Conservation (phyloP, 2,888 invertebrate genomes). For the Cantharis lateralis region DNA sequence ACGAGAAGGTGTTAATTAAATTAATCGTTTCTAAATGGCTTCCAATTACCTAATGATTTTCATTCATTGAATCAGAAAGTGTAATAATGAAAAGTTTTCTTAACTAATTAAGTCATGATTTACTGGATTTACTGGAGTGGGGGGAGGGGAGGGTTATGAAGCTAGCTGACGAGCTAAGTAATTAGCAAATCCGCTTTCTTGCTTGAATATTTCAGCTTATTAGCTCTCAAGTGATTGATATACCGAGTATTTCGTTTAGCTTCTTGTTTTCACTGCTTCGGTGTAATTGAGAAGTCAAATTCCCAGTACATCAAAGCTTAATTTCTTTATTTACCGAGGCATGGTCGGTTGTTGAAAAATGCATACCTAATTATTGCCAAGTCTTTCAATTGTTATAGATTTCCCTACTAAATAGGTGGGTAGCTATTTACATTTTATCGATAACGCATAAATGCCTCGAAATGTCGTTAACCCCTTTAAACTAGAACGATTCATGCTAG, state of each 20-base stretch:
- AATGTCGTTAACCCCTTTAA: slow-evolving; percentile 30
- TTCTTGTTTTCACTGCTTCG: not conserved
- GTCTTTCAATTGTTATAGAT: not conserved
- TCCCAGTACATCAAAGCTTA: not conserved
- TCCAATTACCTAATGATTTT: not conserved
- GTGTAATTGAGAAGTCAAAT: not conserved
- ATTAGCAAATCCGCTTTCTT: not conserved
- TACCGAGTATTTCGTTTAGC: too few relatives aligned
- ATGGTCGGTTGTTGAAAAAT: not conserved
- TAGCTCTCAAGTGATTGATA: not conserved
- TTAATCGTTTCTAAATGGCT: not conserved
- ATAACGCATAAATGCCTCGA: slow-evolving; percentile 19
- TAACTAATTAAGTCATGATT: not conserved
- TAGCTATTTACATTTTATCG: slow-evolving; percentile 28
- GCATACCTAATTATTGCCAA: not conserved
- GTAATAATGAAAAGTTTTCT: not conserved
- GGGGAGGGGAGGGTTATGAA: not conserved
- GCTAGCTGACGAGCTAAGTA: not conserved
- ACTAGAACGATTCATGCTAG: slow-evolving; percentile 27
- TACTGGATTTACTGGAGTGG: not conserved
- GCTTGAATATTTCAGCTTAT: not conserved
- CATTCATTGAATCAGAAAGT: not conserved
- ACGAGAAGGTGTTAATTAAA: not conserved
- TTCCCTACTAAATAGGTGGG: not conserved
- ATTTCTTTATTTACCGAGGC: not conserved